Evolutionary conservation across 2,888 invertebrate genomes (phyloP).

Genomic region (Hemicrepidius hirtus): DNA sequence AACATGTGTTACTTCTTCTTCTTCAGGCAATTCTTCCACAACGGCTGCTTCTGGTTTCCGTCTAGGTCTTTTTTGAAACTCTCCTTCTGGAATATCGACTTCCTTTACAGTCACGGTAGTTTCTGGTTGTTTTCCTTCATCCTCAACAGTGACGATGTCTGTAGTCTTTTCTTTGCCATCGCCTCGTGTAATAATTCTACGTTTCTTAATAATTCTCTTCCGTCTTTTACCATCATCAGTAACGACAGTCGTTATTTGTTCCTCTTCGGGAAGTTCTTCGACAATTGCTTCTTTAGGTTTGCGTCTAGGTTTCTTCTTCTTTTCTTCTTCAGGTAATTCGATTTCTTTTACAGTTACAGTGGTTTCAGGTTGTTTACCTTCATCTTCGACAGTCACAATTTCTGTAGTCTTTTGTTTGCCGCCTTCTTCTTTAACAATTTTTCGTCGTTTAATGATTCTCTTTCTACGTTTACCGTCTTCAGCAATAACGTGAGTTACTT

Average conservation of each 20-base stretch:
- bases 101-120: conserved; percentile 55
- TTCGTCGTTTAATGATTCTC: conserved; percentile 68
- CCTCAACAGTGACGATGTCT: conserved; percentile 71
- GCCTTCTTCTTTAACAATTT: conserved; percentile 56
- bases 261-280: conserved; percentile 49
- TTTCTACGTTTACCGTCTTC: conserved; percentile 48
- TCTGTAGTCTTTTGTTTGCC: conserved; percentile 69
- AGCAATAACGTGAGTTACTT: conserved; percentile 61
- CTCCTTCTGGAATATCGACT: conserved; percentile 48
- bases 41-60: conserved; percentile 46
- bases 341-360: conserved; percentile 62
- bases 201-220: conserved; percentile 64
- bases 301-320: conserved; percentile 55
- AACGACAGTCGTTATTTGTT: conserved; percentile 58
- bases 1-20: conserved; percentile 59
- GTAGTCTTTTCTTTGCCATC: conserved; percentile 64
- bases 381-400: conserved; percentile 67
- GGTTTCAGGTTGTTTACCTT: conserved; percentile 64
- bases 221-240: conserved; percentile 60
- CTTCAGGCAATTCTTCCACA: conserved; percentile 58
- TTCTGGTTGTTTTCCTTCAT: conserved; percentile 57
- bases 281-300: conserved; percentile 33
- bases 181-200: conserved; percentile 65
- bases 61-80: conserved; percentile 28
- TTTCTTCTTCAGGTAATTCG: conserved; percentile 52